Conservation (phyloP, 2,113 vertebrate genomes). For the Vidua chalybeata region DNA sequence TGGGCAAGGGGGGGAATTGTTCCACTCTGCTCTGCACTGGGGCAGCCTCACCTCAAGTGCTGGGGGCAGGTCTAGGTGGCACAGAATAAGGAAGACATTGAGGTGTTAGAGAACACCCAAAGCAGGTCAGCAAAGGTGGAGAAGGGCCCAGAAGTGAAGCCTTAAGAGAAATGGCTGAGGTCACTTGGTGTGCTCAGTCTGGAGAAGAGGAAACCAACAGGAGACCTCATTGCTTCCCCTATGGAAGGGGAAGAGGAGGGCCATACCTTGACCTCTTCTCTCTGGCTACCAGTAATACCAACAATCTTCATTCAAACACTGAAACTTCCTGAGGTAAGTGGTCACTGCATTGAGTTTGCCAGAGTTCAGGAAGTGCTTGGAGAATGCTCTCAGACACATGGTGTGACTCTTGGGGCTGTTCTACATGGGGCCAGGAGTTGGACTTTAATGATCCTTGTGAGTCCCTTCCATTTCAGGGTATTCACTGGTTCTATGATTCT, state of each 20-base stretch:
- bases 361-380: background rate
- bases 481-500: too few species aligned
- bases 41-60: fast-evolving
- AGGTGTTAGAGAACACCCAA: background rate
- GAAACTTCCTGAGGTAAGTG: background rate
- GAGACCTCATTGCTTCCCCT: background rate
- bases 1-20: fast-evolving
- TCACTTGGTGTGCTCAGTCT: background rate
- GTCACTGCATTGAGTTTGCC: background rate
- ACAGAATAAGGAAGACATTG: fast-evolving
- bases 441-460: background rate
- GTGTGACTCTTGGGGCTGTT: background rate
- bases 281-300: background rate
- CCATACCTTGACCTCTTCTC: background rate
- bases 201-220: background rate
- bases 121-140: fast-evolving
- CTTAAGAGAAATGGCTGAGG: background rate
- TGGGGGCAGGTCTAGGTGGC: fast-evolving
- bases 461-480: background rate
- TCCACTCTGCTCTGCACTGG: fast-evolving
- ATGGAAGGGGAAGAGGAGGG: too few species aligned
- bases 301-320: background rate
- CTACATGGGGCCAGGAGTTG: background rate
- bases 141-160: background rate
- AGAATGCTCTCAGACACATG: background rate